These are phyloP conservation scores for Ptilodon capucinus DNA, from an alignment of 2,888 invertebrate species.

Conservation along the genomic window DNA sequence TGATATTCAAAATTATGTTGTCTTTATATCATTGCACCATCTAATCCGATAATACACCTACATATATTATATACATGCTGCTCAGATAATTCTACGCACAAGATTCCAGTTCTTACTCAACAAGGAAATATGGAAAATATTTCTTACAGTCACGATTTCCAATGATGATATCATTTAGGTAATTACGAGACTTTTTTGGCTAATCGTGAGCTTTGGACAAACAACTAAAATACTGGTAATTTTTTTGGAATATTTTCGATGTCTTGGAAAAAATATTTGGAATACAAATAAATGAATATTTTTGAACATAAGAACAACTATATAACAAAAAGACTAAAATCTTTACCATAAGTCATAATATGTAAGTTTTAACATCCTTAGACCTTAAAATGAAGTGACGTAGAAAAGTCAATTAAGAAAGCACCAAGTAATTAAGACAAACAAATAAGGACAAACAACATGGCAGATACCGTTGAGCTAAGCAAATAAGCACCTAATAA, in stretches of 20 bases:
- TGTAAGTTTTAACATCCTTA: no score
- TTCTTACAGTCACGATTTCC: slow-evolving; percentile 28
- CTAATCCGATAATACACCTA: slow-evolving; percentile 8
- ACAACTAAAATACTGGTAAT: slow-evolving; percentile 6
- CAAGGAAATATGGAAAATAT: slow-evolving; percentile 32
- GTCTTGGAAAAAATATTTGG: neutral
- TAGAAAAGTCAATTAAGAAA: slow-evolving; percentile 31
- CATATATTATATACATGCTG: slow-evolving; percentile 10
- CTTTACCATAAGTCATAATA: no score
- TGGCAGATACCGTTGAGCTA: slow-evolving; percentile 10
- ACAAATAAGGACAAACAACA: slow-evolving; percentile 25
- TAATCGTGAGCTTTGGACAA: slow-evolving; percentile 19
- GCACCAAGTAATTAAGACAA: slow-evolving; percentile 24
- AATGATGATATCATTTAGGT: slow-evolving; percentile 28
- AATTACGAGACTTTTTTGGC: slow-evolving; percentile 8
- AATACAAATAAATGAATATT: neutral
- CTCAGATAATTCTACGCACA: neutral
- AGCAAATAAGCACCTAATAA: slow-evolving; percentile 40
- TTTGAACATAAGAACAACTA: neutral
- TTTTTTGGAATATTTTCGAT: neutral
- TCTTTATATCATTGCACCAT: neutral
- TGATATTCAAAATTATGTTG: neutral
- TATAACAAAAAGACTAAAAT: no score
- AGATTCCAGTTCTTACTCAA: slow-evolving; percentile 2
- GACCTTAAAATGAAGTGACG: slow-evolving; percentile 21